Percentiles rank a stretch among this genome's conserved stretches.
Conservation (phyloP, 2,113 vertebrate genomes). For the Gadus chalcogrammus region DNA sequence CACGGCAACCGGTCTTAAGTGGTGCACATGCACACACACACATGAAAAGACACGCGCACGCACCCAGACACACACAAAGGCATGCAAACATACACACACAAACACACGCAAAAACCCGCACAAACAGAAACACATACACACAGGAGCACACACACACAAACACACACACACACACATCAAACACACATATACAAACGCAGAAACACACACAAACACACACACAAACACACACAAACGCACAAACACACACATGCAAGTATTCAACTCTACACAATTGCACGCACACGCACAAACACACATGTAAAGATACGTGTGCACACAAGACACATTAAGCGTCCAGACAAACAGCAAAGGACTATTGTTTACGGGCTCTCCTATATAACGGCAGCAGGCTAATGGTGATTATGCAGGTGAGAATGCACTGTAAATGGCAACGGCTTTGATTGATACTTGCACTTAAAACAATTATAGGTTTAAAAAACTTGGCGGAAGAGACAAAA, state of each 20-base stretch:
- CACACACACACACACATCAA: constrained; percentile 4
- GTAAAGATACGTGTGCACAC: not conserved
- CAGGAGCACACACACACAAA: not conserved
- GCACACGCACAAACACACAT: not conserved
- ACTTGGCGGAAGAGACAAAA: constrained; percentile 62
- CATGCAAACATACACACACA: too few relatives aligned
- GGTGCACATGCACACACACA: not conserved
- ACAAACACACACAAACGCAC: not conserved
- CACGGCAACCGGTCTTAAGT: constrained; percentile 48
- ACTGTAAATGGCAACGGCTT: constrained; percentile 69
- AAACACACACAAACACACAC: not conserved
- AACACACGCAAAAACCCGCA: too few relatives aligned
- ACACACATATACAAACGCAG: not conserved
- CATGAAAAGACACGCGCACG: too few relatives aligned
- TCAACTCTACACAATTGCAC: not conserved
- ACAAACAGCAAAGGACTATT: constrained; percentile 25
- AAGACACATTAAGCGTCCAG: constrained; percentile 3
- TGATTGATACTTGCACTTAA: constrained; percentile 75
- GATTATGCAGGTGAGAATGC: constrained; percentile 66
- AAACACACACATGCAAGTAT: not conserved
- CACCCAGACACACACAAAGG: not conserved
- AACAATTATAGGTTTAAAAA: constrained; percentile 70
- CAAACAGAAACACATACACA: too few relatives aligned
- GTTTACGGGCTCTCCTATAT: constrained; percentile 64
- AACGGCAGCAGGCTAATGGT: constrained; percentile 66